Base-by-base conservation (phyloP, 1,140 invertebrate species). In the Drosophila lini region DNA sequence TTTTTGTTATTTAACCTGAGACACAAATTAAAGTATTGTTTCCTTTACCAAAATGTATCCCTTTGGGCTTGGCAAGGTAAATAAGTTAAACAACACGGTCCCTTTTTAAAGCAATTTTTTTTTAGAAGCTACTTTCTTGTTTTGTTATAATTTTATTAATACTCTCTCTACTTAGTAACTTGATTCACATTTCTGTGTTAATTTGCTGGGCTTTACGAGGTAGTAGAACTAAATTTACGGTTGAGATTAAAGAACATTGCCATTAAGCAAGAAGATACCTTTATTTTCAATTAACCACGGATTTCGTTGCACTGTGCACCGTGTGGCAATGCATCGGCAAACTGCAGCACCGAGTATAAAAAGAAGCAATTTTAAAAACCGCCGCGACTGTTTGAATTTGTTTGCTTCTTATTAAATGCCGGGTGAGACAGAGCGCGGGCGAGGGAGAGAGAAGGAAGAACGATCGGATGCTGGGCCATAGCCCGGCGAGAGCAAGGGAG, bases 341-440 rank as follows among this genome's bases (percentile, higher is more conserved):
- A 53, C 34, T 38, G 57, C 45, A 41, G 16, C 4, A 32, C 48
- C 58, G 55, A 38, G 62, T 56, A 61, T 28, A 67, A 56, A 40
- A 56, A 60, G 38, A 70, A 69, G 67, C 40, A 15, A 78, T 77
- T 45, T 63, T 53, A 48, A 62, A 63, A 45, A 55, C 52, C 34
- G 19, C 34, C 34, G n/a, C 75, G 57, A 69, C 68, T 73, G 47
- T 57, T 40, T 70, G 36, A 67, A 59, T 67, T 59, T 59, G 44
- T 53, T 53, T 58, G 70, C 62, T 63, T 76, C 62, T 52, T 68
- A 62, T 47, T 38, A 62, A 68, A 80, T 71, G 71, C 64, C 65
- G 81, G 61, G 61, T 58, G 44, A 45, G 52, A 59, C 40, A 53
- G 40, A 63, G 15, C 31, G 15, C 16, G 38, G 48, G 9, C 45